Base-by-base conservation (phyloP, 37 sponge, comb jelly and placozoan species). In the Trichoplax adhaerens region DNA sequence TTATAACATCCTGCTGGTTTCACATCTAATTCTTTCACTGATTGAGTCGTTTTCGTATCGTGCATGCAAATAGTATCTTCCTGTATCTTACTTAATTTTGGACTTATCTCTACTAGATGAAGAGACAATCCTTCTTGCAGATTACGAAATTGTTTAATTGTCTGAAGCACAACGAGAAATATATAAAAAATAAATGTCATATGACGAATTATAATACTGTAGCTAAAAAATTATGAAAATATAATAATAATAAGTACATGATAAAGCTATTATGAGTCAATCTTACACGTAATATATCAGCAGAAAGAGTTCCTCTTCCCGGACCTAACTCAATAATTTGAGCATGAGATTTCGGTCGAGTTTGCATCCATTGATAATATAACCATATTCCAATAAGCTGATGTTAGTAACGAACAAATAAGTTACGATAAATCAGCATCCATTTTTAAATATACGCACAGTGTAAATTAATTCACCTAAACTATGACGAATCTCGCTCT, bases 371-470 rank as follows among this genome's bases (percentile, higher is more conserved):
- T 58, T 88, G 83, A 67, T 86, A 75, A 57, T 93, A 54, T 49
- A 87, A 74, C 99, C 99, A 98, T 69, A 88, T 91, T 4, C 80
- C 99, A n/a, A 98, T 56, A 74, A 98, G 65, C 93, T 89, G 74
- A 0, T 52, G 48, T 10, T 62, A 48, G 7, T n/a, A 56, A 56
- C 46, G 5, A 68, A 55, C 65, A 58, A 46, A 50, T 12, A 61
- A 3, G 3, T 61, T 60, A 12, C 10, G 3, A 50, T 10, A 65
- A 7, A 57, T 49, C n/a, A 57, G 58, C 59, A 50, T 59, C 10
- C 74, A 65, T 7, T 4, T 48, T 65, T n/a, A 74, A 50, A 60
- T 48, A 0, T 4, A 46, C 58, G 64, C 76, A 8, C 55, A 68
- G 69, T 10, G 6, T 4, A 49, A 62, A 5, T 7, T 49, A 4